Conservation (phyloP, 2,113 vertebrate genomes). For the Fregetta grallaria region DNA sequence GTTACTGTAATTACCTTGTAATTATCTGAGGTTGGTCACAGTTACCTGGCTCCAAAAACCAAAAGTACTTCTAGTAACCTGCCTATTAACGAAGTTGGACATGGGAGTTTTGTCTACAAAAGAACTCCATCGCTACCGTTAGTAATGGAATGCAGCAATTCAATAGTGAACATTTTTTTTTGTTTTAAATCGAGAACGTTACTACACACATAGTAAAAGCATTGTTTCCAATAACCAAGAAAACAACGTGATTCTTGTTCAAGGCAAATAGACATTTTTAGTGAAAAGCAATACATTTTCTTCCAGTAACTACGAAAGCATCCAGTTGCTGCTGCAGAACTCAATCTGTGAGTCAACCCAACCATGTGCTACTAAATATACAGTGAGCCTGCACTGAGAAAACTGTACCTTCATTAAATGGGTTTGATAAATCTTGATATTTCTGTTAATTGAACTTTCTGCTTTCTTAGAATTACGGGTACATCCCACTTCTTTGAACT, state of each 20-base stretch:
- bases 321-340: background rate
- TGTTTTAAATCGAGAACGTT: background rate
- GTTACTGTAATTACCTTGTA: background rate
- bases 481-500: background rate
- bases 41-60: background rate
- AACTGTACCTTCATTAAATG: background rate
- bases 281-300: background rate
- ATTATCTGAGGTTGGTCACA: background rate
- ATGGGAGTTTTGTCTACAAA: background rate
- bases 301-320: background rate
- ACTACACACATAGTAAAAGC: background rate
- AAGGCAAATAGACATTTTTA: background rate
- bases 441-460: background rate
- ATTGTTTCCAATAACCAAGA: background rate
- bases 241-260: background rate
- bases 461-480: background rate
- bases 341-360: background rate
- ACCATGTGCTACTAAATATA: accelerated
- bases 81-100: background rate
- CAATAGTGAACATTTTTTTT: background rate
- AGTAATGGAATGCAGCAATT: background rate
- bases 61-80: background rate
- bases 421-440: background rate
- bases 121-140: background rate
- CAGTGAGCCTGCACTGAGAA: background rate